Percentiles rank a stretch among this genome's conserved stretches.
Evolutionary conservation across 2,113 vertebrate species (phyloP).

Genomic region (Emydocephalus ijimae): DNA sequence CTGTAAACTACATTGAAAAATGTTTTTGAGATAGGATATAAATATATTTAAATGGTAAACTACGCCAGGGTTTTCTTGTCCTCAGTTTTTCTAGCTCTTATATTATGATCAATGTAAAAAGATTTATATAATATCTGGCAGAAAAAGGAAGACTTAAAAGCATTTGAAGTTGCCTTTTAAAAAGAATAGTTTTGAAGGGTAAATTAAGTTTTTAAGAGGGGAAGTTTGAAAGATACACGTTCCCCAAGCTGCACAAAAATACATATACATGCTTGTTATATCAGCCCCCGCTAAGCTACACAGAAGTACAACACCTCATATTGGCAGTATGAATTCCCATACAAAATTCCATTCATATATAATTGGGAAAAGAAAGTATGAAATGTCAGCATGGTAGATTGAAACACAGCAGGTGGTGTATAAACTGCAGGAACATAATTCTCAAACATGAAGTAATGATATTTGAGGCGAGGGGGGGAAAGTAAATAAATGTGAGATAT

Average conservation of each 20-base stretch:
- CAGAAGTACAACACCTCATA: neutral
- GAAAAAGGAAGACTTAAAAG: neutral
- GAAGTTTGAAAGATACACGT: neutral
- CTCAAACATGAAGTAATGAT: neutral
- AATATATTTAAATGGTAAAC: neutral
- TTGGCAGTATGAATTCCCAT: neutral
- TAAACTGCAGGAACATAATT: neutral
- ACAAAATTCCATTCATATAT: neutral
- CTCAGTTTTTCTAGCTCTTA: neutral
- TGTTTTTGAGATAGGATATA: neutral
- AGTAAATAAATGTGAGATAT: neutral
- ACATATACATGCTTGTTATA: neutral
- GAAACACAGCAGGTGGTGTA: slow-evolving; percentile 5
- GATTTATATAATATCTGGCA: neutral
- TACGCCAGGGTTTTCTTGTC: neutral
- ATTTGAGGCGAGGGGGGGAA: neutral
- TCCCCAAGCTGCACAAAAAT: neutral
- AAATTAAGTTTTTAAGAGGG: neutral
- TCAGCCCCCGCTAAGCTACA: neutral
- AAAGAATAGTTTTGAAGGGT: neutral
- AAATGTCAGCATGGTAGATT: slow-evolving; percentile 6
- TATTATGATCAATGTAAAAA: neutral
- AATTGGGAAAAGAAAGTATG: neutral
- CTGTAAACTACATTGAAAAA: neutral
- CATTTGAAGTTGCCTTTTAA: neutral